phyloP scores from a whole-genome alignment of 1,140 invertebrate species.

The Sarcophaga peregrina region DNA sequence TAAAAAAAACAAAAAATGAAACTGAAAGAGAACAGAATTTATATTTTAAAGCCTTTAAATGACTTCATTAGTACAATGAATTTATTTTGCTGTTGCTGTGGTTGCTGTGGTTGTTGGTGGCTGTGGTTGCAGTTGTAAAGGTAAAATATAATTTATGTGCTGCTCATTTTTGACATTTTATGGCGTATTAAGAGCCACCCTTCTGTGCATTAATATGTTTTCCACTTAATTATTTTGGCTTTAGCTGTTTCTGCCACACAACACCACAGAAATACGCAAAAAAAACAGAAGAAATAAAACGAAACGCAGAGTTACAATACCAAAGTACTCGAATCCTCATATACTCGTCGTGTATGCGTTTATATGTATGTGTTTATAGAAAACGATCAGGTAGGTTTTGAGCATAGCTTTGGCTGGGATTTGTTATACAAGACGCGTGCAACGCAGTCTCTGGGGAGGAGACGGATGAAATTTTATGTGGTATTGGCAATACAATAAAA shows the following conservation, averaged over 20 bases:
- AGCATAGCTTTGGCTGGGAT: neutral
- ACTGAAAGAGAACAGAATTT: neutral
- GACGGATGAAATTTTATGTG: neutral
- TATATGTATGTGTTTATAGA: neutral
- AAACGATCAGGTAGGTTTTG: conserved; percentile 7
- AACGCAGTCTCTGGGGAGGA: conserved; percentile 18
- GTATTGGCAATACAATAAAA: no score
- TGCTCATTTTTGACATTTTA: conserved; percentile 42
- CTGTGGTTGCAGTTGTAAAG: neutral
- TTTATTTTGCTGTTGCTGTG: neutral
- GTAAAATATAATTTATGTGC: conserved; percentile 36
- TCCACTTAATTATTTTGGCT: conserved; percentile 43
- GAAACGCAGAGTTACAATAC: neutral
- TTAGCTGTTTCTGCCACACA: neutral
- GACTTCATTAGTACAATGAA: conserved; percentile 30
- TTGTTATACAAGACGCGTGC: conserved; percentile 21
- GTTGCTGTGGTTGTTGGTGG: neutral
- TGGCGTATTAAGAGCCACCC: conserved; percentile 41
- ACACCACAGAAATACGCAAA: no score
- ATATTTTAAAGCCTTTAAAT: conserved; percentile 1
- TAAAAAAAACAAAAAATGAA: neutral
- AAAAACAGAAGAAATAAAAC: neutral
- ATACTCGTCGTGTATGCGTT: no score
- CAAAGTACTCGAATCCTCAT: no score
- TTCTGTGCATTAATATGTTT: conserved; percentile 44